Evolutionary conservation across 1,140 invertebrate genomes (phyloP).

Genomic region (Lithobius niger): DNA sequence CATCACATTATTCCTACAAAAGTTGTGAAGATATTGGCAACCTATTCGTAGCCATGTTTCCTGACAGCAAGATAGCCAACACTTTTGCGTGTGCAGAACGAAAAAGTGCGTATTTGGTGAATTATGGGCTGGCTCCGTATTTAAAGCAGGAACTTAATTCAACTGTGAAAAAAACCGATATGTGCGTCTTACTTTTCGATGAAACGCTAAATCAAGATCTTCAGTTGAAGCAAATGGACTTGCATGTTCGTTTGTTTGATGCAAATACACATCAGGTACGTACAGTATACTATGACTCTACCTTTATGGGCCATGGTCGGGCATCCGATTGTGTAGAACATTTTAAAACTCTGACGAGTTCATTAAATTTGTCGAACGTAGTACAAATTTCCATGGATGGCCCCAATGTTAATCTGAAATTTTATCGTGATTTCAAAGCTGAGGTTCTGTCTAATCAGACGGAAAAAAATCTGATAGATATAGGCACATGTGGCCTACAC

Average conservation of each 20-base stretch:
- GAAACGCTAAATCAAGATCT: neutral
- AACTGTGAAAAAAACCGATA: neutral
- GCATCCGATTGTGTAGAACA: neutral
- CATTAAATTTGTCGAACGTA: neutral
- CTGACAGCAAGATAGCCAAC: neutral
- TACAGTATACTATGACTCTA: neutral
- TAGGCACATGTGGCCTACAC: conserved; percentile 7
- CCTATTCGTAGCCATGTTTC: neutral
- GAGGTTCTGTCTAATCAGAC: conserved; percentile 11
- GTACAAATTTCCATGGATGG: conserved; percentile 21
- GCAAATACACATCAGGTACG: neutral
- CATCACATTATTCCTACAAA: neutral
- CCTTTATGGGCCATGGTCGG: neutral
- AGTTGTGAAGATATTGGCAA: neutral
- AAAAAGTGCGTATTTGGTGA: neutral
- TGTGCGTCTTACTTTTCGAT: neutral
- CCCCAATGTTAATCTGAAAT: conserved; percentile 20
- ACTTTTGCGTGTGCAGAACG: neutral
- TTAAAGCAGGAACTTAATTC: neutral
- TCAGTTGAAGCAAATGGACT: neutral
- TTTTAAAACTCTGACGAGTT: neutral
- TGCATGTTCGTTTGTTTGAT: neutral
- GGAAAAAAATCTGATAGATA: too few relatives aligned
- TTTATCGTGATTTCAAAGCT: conserved; percentile 14
- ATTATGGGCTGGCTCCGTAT: neutral